These are phyloP conservation scores for Emydura subglobosa DNA, from an alignment of 2,113 vertebrate genomes.

Conservation along the genomic window DNA sequence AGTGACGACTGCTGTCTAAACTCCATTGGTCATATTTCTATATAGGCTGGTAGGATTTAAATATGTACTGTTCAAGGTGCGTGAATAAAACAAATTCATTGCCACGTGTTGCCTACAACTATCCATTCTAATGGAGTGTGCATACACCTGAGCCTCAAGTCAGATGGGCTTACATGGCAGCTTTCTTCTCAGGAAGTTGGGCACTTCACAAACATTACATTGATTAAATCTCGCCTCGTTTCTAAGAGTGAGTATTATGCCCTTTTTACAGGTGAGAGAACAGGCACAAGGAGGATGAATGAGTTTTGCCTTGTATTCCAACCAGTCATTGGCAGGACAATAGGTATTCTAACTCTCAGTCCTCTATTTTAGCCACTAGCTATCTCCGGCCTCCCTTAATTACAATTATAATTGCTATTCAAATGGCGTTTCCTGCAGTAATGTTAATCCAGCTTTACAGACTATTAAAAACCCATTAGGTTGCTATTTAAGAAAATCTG, in stretches of 20 bases:
- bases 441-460: not conserved
- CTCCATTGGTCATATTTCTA: not conserved
- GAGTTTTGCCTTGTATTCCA: not conserved
- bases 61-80: not conserved
- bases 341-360: not conserved
- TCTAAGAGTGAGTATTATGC: not conserved
- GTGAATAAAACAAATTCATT: not conserved
- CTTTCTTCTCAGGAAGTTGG: not conserved
- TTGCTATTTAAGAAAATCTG: not conserved
- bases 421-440: not conserved
- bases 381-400: not conserved
- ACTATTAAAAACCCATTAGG: not conserved
- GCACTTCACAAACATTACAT: not conserved
- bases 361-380: not conserved
- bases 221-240: not conserved
- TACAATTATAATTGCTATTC: not conserved
- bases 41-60: not conserved
- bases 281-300: not conserved
- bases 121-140: not conserved
- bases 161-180: not conserved
- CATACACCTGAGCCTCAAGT: not conserved
- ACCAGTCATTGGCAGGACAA: not conserved
- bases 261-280: not conserved
- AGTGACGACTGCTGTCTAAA: not conserved
- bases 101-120: not conserved